Evolutionary conservation across 2,888 invertebrate species (phyloP).

Genomic region (Harpalus rubripes): DNA sequence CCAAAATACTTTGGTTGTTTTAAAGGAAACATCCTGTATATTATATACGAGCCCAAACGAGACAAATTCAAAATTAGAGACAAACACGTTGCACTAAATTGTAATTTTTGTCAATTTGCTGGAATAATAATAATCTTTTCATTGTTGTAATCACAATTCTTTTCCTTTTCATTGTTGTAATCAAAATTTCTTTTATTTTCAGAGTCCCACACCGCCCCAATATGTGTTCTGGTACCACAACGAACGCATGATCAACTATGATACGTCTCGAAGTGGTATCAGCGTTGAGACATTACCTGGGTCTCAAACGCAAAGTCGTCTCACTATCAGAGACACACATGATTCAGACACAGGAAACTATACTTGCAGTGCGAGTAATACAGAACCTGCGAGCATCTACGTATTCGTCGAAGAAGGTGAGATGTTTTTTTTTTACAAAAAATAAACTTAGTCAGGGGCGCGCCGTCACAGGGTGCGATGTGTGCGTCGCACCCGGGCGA

Average conservation of each 20-base stretch:
- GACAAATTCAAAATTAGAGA: no score
- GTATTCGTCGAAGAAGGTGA: slow-evolving; percentile 93
- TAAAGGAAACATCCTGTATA: no score
- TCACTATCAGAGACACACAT: slow-evolving; percentile 90
- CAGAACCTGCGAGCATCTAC: slow-evolving; percentile 92
- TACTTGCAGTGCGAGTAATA: slow-evolving; percentile 93
- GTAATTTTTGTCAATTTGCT: no score
- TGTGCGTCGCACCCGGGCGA: no score
- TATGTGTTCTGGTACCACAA: slow-evolving; percentile 98
- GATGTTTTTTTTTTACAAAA: neutral
- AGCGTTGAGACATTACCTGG: slow-evolving; percentile 91
- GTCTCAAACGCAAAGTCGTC: slow-evolving; percentile 90
- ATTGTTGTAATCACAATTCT: no score
- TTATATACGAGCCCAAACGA: no score
- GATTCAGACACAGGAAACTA: slow-evolving; percentile 94
- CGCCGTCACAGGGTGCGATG: no score
- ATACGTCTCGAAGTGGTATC: slow-evolving; percentile 89
- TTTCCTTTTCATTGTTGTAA: no score
- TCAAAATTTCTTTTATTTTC: slow-evolving; percentile 69
- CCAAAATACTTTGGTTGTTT: no score
- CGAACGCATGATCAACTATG: slow-evolving; percentile 96
- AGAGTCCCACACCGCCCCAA: slow-evolving; percentile 95
- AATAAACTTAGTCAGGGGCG: no score
- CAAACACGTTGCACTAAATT: no score
- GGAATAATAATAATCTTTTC: no score